Conservation (phyloP, 2,113 vertebrate species). For the Corythoichthys haematopterus region DNA sequence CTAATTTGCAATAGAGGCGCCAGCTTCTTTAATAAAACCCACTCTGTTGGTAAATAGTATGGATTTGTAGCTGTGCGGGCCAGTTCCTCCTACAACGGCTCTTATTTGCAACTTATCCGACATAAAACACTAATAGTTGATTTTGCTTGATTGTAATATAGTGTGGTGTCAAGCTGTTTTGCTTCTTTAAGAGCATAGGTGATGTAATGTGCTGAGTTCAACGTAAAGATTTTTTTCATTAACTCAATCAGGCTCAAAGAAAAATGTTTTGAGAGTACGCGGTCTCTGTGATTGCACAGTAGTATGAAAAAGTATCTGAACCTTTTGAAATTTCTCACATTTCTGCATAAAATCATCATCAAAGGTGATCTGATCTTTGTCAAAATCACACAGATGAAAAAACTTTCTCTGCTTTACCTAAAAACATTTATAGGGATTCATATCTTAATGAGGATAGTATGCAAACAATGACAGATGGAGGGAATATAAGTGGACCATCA, state of each 20-base stretch:
- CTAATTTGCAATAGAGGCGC: constrained; percentile 51
- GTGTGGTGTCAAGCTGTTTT: neutral
- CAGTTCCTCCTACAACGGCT: constrained; percentile 1
- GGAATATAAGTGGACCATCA: too few species aligned
- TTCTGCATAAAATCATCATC: too few species aligned
- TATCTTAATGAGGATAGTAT: too few species aligned
- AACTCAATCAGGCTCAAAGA: neutral
- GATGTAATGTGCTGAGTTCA: neutral
- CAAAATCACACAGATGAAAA: neutral
- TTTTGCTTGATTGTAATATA: constrained; percentile 18
- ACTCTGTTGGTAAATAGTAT: constrained; percentile 46
- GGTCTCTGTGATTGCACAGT: neutral
- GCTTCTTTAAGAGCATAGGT: neutral
- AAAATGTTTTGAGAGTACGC: neutral
- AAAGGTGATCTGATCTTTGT: too few species aligned
- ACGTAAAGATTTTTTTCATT: neutral
- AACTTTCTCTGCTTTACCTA: too few species aligned
- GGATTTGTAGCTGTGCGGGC: constrained; percentile 19
- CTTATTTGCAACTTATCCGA: constrained; percentile 17
- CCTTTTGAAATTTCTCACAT: too few species aligned
- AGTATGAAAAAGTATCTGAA: too few species aligned
- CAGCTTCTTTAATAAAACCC: constrained; percentile 39
- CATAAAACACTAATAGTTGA: constrained; percentile 5
- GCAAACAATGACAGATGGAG: too few species aligned
- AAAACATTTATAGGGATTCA: too few species aligned